Evolutionary conservation across 1,140 invertebrate genomes (phyloP).

Genomic region (Eupristina koningsbergeri): DNA sequence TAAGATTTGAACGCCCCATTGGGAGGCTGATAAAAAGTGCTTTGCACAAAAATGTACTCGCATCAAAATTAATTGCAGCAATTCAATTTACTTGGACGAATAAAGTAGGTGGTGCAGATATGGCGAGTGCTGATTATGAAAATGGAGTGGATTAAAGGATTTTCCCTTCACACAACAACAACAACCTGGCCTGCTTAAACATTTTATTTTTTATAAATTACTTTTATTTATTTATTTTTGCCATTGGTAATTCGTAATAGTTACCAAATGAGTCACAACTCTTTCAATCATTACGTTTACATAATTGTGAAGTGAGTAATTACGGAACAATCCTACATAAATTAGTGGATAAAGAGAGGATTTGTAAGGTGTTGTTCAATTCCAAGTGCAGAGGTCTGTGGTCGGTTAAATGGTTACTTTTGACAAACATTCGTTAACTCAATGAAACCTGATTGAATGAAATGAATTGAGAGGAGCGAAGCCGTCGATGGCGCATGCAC

Average conservation of each 20-base stretch:
- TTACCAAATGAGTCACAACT: background rate
- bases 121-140: too few relatives aligned
- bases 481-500: too few relatives aligned
- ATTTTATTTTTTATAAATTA: background rate
- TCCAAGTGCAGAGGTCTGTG: background rate
- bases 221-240: background rate
- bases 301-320: conserved; percentile 3
- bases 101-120: too few relatives aligned
- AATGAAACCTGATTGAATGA: background rate
- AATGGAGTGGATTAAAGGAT: too few relatives aligned
- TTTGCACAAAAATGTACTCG: too few relatives aligned
- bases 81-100: too few relatives aligned
- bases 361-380: background rate
- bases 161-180: too few relatives aligned
- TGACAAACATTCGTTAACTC: background rate
- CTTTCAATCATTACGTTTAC: background rate
- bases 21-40: too few relatives aligned
- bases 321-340: conserved; percentile 6
- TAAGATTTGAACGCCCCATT: too few relatives aligned
- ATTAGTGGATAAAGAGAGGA: background rate
- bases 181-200: background rate
- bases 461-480: background rate
- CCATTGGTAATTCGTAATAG: background rate
- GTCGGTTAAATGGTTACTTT: background rate
- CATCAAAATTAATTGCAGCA: too few relatives aligned